Evolutionary conservation across 2,797 vertebrate species (phyloP).

Genomic region (Sebastes aleutianus): DNA sequence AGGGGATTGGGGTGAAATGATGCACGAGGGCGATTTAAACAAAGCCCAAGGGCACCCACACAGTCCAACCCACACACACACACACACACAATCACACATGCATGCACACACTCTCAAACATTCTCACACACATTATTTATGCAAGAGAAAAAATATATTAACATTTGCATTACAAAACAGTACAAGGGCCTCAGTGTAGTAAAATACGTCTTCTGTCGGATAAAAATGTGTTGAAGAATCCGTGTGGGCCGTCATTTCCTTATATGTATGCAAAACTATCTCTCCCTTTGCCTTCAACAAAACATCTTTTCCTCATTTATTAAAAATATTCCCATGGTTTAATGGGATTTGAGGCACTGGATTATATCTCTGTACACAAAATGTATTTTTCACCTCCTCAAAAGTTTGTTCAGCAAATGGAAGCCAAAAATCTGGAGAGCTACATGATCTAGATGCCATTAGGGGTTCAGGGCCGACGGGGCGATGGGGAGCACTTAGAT

Average conservation of each 20-base stretch:
- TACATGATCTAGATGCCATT: constrained; percentile 49
- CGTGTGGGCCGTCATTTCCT: constrained; percentile 57
- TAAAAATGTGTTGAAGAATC: constrained; percentile 61
- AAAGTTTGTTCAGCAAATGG: constrained; percentile 53
- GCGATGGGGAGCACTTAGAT: constrained; percentile 37
- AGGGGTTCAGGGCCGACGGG: constrained; percentile 24
- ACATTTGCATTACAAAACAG: constrained; percentile 92
- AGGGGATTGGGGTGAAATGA: constrained; percentile 49
- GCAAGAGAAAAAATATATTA: constrained; percentile 88
- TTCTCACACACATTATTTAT: constrained; percentile 66
- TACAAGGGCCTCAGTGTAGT: constrained; percentile 86
- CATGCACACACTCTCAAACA: constrained; percentile 46
- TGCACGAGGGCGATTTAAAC: constrained; percentile 51
- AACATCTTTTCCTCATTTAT: constrained; percentile 70
- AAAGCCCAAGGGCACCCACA: constrained; percentile 59
- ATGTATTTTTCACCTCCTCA: constrained; percentile 26
- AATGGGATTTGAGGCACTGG: constrained; percentile 74
- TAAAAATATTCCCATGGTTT: constrained; percentile 73
- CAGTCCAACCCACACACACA: constrained; percentile 39
- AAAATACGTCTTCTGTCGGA: constrained; percentile 76
- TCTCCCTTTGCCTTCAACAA: constrained; percentile 71
- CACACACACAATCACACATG: constrained; percentile 17
- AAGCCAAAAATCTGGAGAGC: constrained; percentile 47
- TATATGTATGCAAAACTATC: constrained; percentile 64
- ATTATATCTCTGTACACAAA: constrained; percentile 76